Evolutionary conservation across 2,113 vertebrate genomes (phyloP), one percentile per base, ranked within the genome.

Genomic region (Cephalopterus ornatus): DNA sequence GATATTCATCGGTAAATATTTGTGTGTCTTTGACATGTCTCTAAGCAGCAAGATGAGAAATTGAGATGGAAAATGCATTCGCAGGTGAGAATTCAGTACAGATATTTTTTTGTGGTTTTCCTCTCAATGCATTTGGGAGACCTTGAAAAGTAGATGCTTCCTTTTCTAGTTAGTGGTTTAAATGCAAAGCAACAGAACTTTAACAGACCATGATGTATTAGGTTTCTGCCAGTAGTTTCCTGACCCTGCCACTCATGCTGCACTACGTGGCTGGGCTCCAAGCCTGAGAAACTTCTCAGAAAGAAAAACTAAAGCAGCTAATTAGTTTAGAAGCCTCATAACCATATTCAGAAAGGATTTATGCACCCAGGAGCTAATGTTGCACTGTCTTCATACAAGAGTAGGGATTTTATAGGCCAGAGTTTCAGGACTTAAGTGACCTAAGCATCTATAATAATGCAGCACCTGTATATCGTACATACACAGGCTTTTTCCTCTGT

Each of bases 1-100:
- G 4, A 85, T 91, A 70, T 46, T 95, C 88, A 37, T 70, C 1
- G 2, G 95, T 93, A 97, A 97, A 97, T 97, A 97, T 96, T 97
- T 97, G 85, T 65, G 55, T 79, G 79, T 70, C 79, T 94, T 85
- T 91, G 87, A 80, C 88, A 68, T 61, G 72, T 92, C 80, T 93
- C 81, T 87, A 92, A 95, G 94, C 87, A 96, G 78, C 65, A 78
- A 75, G 59, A 73, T 75, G 61, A 94, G 62, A 86, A 92, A 93
- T 47, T 77, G 75, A 95, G 93, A 46, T 62, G 33, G 70, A 86
- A 92, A 95, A 86, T 52, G 28, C 59, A 72, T 89, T 75, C 0
- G 0, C 67, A 91, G 71, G 75, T 96, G 62, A 75, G 78, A 88
- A 92, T 65, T 89, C 61, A 53, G 65, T 23, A 22, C 17, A 42